Evolutionary conservation across 2,113 vertebrate species (phyloP), one percentile per base, ranked within the genome.

Genomic region (Mesembrinibis cayennensis): DNA sequence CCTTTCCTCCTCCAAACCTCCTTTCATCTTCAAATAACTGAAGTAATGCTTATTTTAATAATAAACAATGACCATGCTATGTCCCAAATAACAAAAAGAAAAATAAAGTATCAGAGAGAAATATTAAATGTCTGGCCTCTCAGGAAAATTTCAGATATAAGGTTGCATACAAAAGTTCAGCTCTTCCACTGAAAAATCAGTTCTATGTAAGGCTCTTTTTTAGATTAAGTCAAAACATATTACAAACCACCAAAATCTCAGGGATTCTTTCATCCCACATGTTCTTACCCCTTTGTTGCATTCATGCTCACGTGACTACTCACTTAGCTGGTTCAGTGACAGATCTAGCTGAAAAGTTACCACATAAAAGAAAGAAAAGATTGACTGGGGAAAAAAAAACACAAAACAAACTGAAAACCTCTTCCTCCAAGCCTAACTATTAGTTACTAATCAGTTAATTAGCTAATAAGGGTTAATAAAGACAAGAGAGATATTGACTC

Each of bases 381-480:
- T 49, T 26, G 11, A 44, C 4, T 14, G 4, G 3, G 9, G 10
- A 10, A 82, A 53, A 40, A 50, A 69, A 4, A 38, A 38, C n/a
- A n/a, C 0, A 29, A 74, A 72, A 3, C 4, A 79, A 84, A 42
- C 1, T 6, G 5, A 7, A 82, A 76, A 9, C 6, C 3, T 49
- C 32, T 47, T 93, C 34, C 16, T 67, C 52, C 27, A 63, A 59
- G 23, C 8, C 16, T 44, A n/a, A n/a, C 2, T 84, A 36, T 72
- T 72, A 38, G 26, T n/a, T 66, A 52, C 32, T 63, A 45, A 53
- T 67, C 20, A n/a, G 17, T 2, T 62, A 65, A 45, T 59, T 79
- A 82, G 3, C 9, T 78, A 30, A 27, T 32, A 66, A 66, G 7
- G 2, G 3, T 55, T 78, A 82, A 84, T 67, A 82, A 85, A 55